Percentiles rank a stretch among this genome's conserved stretches.
phyloP scores from a whole-genome alignment of 2,113 vertebrate genomes.

The Megaleporinus macrocephalus region DNA sequence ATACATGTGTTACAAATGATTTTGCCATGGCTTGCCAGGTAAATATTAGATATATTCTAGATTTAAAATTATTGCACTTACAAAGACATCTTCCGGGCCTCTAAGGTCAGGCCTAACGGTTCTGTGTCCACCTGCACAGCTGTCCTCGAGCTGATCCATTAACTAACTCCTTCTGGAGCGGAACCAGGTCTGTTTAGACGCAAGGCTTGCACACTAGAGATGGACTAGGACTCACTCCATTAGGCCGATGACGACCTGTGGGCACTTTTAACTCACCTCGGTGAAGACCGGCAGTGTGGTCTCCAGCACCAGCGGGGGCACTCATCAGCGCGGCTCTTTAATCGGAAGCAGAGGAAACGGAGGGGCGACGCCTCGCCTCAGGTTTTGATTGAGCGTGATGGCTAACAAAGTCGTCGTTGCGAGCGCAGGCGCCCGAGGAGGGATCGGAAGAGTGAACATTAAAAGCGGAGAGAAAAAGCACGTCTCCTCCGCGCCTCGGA shows the following conservation, averaged over 20 bases:
- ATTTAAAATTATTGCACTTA: too few relatives aligned
- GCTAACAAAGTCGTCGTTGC: slow-evolving; percentile 65
- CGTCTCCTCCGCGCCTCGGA: slow-evolving; percentile 63
- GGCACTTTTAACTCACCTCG: slow-evolving; percentile 67
- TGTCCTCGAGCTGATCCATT: too few relatives aligned
- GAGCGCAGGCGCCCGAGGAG: slow-evolving; percentile 62
- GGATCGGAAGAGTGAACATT: slow-evolving; percentile 71
- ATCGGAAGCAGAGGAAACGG: slow-evolving; percentile 41
- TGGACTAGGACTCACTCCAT: slow-evolving; percentile 1
- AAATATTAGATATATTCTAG: too few relatives aligned
- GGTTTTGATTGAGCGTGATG: slow-evolving; percentile 64
- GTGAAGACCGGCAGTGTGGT: slow-evolving; percentile 71
- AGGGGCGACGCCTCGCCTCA: background rate
- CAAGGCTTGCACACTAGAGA: background rate
- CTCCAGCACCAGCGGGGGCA: slow-evolving; percentile 54
- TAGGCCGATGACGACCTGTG: background rate
- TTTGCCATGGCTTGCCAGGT: too few relatives aligned
- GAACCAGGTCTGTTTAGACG: background rate
- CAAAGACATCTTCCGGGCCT: too few relatives aligned
- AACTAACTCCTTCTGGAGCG: too few relatives aligned
- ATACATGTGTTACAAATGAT: too few relatives aligned
- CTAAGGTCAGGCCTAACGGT: too few relatives aligned
- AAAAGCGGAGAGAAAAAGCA: slow-evolving; percentile 67
- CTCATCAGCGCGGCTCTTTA: slow-evolving; percentile 55
- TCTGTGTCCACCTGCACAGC: too few relatives aligned